Conservation (phyloP, 2,888 invertebrate species). For the Cabera pusaria region DNA sequence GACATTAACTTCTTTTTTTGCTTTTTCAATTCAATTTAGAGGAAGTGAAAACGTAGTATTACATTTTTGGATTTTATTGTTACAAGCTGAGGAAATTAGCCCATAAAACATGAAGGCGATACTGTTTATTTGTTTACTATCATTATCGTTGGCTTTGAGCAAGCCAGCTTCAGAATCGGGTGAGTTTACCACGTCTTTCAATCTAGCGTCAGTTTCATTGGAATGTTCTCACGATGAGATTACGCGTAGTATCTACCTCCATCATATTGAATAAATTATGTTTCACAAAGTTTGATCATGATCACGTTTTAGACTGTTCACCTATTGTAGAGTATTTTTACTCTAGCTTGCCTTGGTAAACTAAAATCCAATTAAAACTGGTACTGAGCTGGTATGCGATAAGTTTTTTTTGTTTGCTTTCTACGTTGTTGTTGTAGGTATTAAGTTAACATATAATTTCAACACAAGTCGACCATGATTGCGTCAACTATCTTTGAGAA, state of each 20-base stretch:
- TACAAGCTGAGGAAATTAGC: slow-evolving; percentile 29
- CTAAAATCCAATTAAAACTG: too few relatives aligned
- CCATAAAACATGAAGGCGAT: slow-evolving; percentile 60
- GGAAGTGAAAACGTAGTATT: slow-evolving; percentile 39
- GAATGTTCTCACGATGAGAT: slow-evolving; percentile 47
- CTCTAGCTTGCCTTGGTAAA: too few relatives aligned
- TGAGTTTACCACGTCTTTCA: slow-evolving; percentile 38
- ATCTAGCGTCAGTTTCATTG: slow-evolving; percentile 40
- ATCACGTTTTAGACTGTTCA: not conserved
- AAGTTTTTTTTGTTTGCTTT: too few relatives aligned
- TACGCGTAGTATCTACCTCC: slow-evolving; percentile 44
- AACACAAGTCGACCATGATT: too few relatives aligned
- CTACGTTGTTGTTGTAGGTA: too few relatives aligned
- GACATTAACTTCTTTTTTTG: too few relatives aligned
- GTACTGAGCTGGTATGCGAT: too few relatives aligned
- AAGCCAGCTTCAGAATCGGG: slow-evolving; percentile 42
- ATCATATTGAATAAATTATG: slow-evolving; percentile 21
- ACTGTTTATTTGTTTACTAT: slow-evolving; percentile 63
- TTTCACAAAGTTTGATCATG: slow-evolving; percentile 7
- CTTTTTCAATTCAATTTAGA: too few relatives aligned
- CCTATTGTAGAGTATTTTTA: too few relatives aligned
- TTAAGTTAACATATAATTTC: too few relatives aligned
- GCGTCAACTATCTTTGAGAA: too few relatives aligned
- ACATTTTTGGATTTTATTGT: slow-evolving; percentile 26
- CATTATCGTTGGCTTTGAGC: slow-evolving; percentile 58